These are phyloP conservation scores for Periophthalmus modestus DNA, from an alignment of 2,113 vertebrate genomes.

Conservation along the genomic window DNA sequence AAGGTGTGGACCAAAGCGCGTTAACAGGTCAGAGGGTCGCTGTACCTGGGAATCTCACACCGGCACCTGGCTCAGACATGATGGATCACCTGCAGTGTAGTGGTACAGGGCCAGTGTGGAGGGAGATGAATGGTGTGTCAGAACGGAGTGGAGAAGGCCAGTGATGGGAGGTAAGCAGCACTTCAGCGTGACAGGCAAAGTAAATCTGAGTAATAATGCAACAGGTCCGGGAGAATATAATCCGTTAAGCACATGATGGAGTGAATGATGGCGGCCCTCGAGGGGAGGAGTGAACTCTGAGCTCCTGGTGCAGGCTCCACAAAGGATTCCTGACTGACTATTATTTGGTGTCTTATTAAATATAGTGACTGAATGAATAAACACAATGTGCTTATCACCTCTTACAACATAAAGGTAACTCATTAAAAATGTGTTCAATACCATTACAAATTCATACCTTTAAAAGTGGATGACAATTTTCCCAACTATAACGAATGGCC, in stretches of 20 bases:
- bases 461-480: background rate
- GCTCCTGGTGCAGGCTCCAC: background rate
- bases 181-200: conserved; percentile 6
- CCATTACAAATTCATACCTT: background rate
- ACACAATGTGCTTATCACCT: no score
- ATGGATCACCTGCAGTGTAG: conserved; percentile 38
- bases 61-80: conserved; percentile 25
- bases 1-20: conserved; percentile 35
- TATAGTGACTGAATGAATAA: no score
- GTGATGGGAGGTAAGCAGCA: background rate
- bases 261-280: background rate
- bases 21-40: conserved; percentile 15
- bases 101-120: background rate
- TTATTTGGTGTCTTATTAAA: background rate
- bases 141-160: conserved; percentile 10
- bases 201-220: conserved; percentile 28
- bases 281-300: background rate
- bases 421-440: no score
- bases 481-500: background rate
- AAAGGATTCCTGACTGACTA: background rate
- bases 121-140: conserved; percentile 30
- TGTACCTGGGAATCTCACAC: conserved; percentile 22
- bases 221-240: conserved; percentile 7
- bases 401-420: no score
- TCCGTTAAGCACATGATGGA: conserved; percentile 3